Evolutionary conservation across 2,113 vertebrate genomes (phyloP).

Genomic region (Bos indicus): DNA sequence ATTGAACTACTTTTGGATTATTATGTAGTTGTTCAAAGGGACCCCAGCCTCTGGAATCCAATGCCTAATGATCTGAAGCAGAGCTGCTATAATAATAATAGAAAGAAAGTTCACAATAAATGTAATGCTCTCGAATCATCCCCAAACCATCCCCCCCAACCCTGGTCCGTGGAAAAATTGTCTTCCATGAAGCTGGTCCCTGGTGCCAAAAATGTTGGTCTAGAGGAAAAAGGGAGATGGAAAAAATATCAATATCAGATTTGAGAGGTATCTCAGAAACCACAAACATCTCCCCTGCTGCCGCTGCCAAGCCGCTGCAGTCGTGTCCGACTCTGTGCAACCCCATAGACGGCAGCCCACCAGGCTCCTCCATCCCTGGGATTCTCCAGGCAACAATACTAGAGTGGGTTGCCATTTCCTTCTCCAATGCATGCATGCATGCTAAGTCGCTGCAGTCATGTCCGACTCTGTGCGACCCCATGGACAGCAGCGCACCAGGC

Average conservation of each 20-base stretch:
- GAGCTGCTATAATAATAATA: neutral
- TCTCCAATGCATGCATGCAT: no score
- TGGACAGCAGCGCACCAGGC: neutral
- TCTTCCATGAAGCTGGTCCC: neutral
- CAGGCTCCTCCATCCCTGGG: no score
- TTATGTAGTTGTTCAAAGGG: neutral
- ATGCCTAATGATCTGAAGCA: neutral
- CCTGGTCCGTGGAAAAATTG: rapidly evolving
- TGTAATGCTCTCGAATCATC: rapidly evolving
- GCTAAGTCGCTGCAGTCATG: neutral
- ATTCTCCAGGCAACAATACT: no score
- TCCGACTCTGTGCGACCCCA: rapidly evolving
- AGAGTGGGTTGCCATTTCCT: no score
- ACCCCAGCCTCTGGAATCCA: neutral
- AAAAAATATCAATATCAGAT: neutral
- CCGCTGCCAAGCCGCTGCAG: neutral
- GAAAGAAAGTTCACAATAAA: neutral
- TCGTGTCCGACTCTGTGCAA: no score
- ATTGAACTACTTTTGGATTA: neutral
- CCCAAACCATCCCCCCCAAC: neutral
- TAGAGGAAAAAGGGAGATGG: neutral
- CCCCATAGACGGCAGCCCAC: no score
- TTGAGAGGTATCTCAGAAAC: neutral
- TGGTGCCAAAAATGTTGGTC: neutral
- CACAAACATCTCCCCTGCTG: neutral